Base-by-base conservation (phyloP, 1,140 invertebrate genomes). In the Battus philenor region DNA sequence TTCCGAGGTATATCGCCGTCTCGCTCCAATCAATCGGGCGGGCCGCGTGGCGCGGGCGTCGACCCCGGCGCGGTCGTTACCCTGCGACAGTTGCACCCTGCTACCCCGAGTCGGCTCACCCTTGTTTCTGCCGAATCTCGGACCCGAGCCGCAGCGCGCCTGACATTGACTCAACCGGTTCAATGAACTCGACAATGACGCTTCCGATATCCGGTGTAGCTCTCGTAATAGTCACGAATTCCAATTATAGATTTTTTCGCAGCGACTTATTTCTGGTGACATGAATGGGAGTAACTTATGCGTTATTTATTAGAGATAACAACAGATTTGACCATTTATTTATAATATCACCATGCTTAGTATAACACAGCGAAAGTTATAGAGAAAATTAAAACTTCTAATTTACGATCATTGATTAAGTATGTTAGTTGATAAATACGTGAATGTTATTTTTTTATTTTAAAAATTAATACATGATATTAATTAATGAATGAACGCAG, bases 161-260 rank as follows among this genome's bases (percentile, higher is more conserved):
- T 83, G 80, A 81, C 80, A 84, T 84, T 84, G 77, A 84, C 77
- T 84, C 68, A 54, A 22, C 62, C 44, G 62, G 73, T 78, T 84
- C 72, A 73, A 65, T 54, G 69, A 74, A 55, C 76, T 58, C 52
- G 53, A 38, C 13, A 30, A 50, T 47, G 46, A 59, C 45, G 62
- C 63, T 80, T 77, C 75, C 68, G 67, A 61, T 71, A 77, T 77
- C 73, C 71, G 65, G 50, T 68, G 55, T 65, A 61, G 58, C 50
- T 68, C 65, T 65, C 61, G 53, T 61, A 57, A 58, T 57, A 50
- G 51, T 46, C 45, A 41, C 43, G 36, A 45, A 45, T 41, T 41
- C 13, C 24, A 41, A 29, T 41, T 41, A 41, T 39, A 39, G 36
- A 27, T 16, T 16, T 26, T 20, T 39, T 39, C 15, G 31, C 31